Percentiles rank a stretch among this genome's conserved stretches.
Conservation (phyloP, 1,140 invertebrate species). For the Hylaeus anthracinus region DNA sequence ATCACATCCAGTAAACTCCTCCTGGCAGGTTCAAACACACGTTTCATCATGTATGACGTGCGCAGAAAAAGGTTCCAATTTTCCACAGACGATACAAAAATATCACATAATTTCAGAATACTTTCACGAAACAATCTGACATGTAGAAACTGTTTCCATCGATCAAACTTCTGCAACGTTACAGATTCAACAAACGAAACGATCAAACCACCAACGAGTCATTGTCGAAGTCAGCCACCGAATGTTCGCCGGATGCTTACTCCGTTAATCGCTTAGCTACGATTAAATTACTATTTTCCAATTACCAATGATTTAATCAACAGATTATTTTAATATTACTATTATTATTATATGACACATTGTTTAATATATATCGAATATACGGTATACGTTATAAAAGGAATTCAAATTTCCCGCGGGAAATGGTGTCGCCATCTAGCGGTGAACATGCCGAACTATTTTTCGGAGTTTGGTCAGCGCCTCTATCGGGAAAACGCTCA, state of each 20-base stretch:
- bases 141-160: not conserved
- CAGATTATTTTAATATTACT: not conserved
- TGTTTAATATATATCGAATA: not conserved
- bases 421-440: too few species aligned
- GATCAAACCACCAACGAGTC: not conserved
- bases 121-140: not conserved
- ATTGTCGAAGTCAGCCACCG: not conserved
- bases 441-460: too few species aligned
- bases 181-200: not conserved
- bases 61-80: too few species aligned
- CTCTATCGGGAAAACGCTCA: too few species aligned
- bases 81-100: not conserved
- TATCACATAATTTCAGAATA: not conserved
- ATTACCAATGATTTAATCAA: not conserved
- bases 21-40: slow-evolving; percentile 45
- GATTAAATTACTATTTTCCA: not conserved
- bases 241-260: not conserved
- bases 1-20: slow-evolving; percentile 61
- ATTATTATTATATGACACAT: not conserved
- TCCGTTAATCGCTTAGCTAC: not conserved
- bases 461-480: too few species aligned
- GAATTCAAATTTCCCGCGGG: not conserved
- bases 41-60: slow-evolving; percentile 13
- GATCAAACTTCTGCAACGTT: not conserved
- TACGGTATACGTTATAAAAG: not conserved